These are phyloP conservation scores for Nylanderia fulva DNA, from an alignment of 1,140 invertebrate species.

Conservation along the genomic window DNA sequence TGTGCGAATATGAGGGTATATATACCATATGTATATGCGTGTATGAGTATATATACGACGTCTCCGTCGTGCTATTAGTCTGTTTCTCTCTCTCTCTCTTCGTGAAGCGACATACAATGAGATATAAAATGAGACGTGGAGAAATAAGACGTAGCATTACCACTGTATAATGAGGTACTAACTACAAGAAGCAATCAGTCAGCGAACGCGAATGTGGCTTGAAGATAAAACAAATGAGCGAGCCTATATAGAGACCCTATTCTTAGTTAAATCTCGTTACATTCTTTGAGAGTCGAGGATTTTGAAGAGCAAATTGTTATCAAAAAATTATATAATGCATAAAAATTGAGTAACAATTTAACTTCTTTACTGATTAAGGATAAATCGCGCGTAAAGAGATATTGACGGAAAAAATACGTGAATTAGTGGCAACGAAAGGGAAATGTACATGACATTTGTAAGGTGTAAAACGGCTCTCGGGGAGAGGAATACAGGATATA, in stretches of 20 bases:
- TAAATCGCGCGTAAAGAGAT: not conserved
- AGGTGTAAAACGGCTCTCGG: not conserved
- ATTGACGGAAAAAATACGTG: not conserved
- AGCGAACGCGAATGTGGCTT: not conserved
- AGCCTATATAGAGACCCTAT: not conserved
- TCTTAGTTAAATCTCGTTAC: not conserved
- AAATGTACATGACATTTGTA: not conserved
- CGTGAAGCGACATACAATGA: constrained; percentile 23
- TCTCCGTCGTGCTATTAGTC: constrained; percentile 20
- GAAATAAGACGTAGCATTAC: constrained; percentile 50
- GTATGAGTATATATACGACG: not conserved
- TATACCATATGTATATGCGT: no score
- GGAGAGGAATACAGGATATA: not conserved
- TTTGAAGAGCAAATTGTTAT: not conserved
- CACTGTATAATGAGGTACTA: constrained; percentile 38
- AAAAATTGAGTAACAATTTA: not conserved
- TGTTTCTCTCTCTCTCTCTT: constrained; percentile 1
- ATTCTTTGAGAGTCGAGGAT: not conserved
- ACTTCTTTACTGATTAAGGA: not conserved
- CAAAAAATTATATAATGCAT: not conserved
- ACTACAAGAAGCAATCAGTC: constrained; percentile 47
- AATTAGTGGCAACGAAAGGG: not conserved
- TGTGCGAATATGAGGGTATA: not conserved
- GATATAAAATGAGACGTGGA: constrained; percentile 36
- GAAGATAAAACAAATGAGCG: constrained; percentile 10